phyloP scores from a whole-genome alignment of 2,113 vertebrate species.

The Nasalis larvatus region DNA sequence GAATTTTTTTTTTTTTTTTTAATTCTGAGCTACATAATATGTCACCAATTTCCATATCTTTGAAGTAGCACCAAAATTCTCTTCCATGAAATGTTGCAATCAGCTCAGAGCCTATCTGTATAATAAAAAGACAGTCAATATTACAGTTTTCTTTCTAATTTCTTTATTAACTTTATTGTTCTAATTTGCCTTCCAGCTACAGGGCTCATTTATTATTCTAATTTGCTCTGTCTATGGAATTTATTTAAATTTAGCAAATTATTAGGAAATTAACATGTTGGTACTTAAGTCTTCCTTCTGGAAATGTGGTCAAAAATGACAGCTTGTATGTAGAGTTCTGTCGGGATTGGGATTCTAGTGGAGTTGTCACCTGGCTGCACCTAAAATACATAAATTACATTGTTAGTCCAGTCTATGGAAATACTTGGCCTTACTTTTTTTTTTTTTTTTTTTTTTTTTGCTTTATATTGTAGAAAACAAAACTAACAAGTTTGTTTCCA shows the following conservation, averaged over 20 bases:
- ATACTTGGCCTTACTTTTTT: neutral
- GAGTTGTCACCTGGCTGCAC: constrained; percentile 85
- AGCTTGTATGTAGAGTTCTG: constrained; percentile 87
- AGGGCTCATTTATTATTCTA: neutral
- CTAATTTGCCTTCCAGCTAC: constrained; percentile 33
- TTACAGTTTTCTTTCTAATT: neutral
- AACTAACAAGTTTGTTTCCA: neutral
- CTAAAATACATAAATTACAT: constrained; percentile 80
- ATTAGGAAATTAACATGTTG: neutral
- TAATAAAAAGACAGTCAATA: neutral
- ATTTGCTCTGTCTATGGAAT: constrained; percentile 14
- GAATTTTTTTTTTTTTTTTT: constrained; percentile 57
- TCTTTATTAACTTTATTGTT: constrained; percentile 41
- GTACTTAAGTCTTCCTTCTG: constrained; percentile 81
- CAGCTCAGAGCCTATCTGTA: neutral
- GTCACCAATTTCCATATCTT: constrained; percentile 57
- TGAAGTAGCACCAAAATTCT: constrained; percentile 63
- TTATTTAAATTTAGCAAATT: constrained; percentile 32
- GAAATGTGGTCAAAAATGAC: constrained; percentile 89
- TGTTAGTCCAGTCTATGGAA: neutral
- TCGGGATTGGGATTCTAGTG: constrained; percentile 82
- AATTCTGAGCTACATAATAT: constrained; percentile 64
- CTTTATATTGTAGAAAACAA: neutral
- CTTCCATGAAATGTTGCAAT: constrained; percentile 44
- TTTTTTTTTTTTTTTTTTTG: neutral